Conservation (phyloP, 2,113 vertebrate genomes). For the Xyliphius kryptos region DNA sequence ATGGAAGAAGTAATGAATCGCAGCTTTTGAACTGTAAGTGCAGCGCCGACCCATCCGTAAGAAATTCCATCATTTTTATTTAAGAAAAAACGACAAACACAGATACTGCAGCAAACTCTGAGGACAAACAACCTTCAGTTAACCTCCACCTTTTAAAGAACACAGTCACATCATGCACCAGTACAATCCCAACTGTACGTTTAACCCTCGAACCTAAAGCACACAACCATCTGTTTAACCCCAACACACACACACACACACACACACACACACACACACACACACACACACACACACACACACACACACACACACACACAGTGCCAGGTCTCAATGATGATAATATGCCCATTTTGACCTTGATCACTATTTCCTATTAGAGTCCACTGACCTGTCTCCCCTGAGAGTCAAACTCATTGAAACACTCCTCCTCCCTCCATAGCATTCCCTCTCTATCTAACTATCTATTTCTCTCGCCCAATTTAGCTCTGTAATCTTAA, state of each 20-base stretch:
- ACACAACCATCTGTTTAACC: constrained; percentile 42
- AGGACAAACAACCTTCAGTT: neutral
- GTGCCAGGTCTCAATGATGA: constrained; percentile 27
- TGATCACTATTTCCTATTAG: constrained; percentile 65
- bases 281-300: constrained; percentile 29
- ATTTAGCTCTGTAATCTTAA: constrained; percentile 60
- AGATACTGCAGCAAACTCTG: constrained; percentile 31
- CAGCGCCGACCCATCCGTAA: constrained; percentile 9
- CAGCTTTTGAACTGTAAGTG: constrained; percentile 22
- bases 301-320: constrained; percentile 22
- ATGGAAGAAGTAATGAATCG: constrained; percentile 8
- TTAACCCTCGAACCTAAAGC: constrained; percentile 32
- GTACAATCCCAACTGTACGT: constrained; percentile 27
- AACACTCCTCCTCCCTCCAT: constrained; percentile 30
- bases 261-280: constrained; percentile 19
- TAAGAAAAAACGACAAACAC: constrained; percentile 25
- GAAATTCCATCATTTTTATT: constrained; percentile 38
- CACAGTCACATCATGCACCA: constrained; percentile 12
- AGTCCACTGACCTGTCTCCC: constrained; percentile 62
- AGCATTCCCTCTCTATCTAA: constrained; percentile 27
- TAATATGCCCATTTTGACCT: constrained; percentile 51
- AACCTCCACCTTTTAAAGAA: constrained; percentile 25
- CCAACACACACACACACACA: constrained; percentile 18
- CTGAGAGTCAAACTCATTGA: constrained; percentile 58
- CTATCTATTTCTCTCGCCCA: constrained; percentile 40